phyloP scores from a whole-genome alignment of 37 sponge, comb jelly and placozoan species.

The Geodia barretti region DNA sequence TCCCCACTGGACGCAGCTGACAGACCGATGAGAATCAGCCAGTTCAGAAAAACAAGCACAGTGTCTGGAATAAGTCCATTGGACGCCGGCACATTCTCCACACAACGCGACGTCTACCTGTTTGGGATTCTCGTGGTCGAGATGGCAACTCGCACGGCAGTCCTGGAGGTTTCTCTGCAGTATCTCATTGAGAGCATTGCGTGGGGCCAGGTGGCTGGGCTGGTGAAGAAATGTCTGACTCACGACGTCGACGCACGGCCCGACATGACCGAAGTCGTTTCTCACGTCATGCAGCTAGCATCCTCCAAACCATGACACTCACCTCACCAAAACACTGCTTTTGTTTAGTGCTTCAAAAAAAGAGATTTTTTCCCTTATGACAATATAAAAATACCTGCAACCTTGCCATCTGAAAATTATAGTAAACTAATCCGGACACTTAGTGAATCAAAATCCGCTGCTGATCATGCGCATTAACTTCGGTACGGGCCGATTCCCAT shows the following conservation, averaged over 20 bases:
- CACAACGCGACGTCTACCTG: constrained; percentile 55
- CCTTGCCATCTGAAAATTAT: no score
- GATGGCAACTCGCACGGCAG: constrained; percentile 40
- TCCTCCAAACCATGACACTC: not conserved
- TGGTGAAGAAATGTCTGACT: constrained; percentile 24
- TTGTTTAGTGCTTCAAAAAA: no score
- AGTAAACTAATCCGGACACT: no score
- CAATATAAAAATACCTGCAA: no score
- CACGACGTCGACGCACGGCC: constrained; percentile 11
- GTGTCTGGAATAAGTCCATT: constrained; percentile 16
- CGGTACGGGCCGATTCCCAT: no score
- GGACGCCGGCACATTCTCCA: constrained; percentile 18
- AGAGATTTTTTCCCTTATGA: no score
- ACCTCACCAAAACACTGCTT: no score
- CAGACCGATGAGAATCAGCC: not conserved
- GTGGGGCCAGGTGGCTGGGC: constrained; percentile 4
- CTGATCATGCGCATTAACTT: no score
- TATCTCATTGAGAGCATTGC: constrained; percentile 61
- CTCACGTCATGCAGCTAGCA: not conserved
- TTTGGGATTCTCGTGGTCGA: constrained; percentile 68
- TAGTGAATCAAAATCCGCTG: no score
- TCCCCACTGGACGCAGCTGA: not conserved
- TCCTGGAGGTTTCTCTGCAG: constrained; percentile 33
- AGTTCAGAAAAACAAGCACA: not conserved
- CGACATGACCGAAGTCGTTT: constrained; percentile 14